Conservation (phyloP, 2,888 invertebrate species). For the Caenorhabditis sp. region DNA sequence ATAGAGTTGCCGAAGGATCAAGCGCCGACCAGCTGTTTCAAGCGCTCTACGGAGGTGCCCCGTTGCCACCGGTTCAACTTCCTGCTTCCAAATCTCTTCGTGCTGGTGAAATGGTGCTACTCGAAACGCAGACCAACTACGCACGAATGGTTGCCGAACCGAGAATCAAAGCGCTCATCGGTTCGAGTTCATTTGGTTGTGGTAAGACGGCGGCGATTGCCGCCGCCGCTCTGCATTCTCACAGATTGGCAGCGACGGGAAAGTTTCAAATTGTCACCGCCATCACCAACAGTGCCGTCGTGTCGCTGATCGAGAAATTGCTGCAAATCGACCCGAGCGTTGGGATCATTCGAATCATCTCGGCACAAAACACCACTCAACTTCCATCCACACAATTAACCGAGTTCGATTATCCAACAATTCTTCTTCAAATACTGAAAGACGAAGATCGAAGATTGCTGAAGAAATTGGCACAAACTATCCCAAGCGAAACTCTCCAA, state of each 20-base stretch:
- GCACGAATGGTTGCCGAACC: background rate
- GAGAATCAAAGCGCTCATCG: background rate
- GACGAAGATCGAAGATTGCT: background rate
- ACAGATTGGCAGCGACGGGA: too few species aligned
- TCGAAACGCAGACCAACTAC: background rate
- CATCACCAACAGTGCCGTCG: background rate
- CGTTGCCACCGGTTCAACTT: background rate
- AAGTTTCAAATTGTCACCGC: background rate
- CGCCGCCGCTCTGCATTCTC: background rate
- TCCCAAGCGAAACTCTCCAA: too few species aligned
- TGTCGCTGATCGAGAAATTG: background rate
- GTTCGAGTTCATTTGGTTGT: background rate
- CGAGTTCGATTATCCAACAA: background rate
- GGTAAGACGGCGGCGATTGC: background rate
- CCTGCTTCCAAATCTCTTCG: background rate
- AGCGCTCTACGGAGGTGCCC: background rate
- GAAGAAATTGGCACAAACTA: too few species aligned
- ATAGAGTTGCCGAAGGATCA: background rate
- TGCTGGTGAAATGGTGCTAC: background rate
- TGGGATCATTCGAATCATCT: background rate
- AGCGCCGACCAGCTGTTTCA: background rate
- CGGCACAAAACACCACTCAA: background rate
- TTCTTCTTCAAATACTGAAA: background rate
- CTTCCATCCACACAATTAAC: background rate
- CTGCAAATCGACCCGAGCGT: background rate